Percentiles rank a stretch among this genome's conserved stretches.
These are phyloP conservation scores for Tenualosa thibaudeaui DNA, from an alignment of 2,797 vertebrate species.

Conservation along the genomic window DNA sequence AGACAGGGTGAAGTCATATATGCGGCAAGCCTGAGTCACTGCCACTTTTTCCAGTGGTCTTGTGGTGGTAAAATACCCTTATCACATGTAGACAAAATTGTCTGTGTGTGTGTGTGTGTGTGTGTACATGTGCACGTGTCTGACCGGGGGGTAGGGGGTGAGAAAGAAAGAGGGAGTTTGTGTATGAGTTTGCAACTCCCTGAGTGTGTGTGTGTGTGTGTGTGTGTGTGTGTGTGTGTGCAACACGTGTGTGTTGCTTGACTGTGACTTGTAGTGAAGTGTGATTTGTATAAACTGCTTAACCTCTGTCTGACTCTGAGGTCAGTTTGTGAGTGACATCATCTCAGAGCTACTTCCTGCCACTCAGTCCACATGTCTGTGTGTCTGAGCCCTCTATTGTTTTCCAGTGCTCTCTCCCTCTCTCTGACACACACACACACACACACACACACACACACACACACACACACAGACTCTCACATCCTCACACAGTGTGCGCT, in stretches of 20 bases:
- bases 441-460: conserved; percentile 17
- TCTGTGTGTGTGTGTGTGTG: neutral
- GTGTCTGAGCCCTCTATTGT: neutral
- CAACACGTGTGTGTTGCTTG: neutral
- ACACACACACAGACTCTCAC: neutral
- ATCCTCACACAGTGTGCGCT: neutral
- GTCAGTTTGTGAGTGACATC: neutral
- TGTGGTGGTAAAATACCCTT: neutral
- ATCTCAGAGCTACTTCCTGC: neutral
- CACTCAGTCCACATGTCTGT: neutral
- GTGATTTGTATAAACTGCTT: neutral
- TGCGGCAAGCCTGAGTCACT: neutral
- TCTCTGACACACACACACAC: neutral
- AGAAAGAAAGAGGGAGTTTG: neutral
- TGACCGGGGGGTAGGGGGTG: neutral
- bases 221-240: neutral
- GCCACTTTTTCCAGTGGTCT: conserved; percentile 11
- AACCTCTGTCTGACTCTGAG: neutral
- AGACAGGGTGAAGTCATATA: neutral
- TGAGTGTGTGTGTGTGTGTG: neutral
- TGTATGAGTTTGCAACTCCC: neutral
- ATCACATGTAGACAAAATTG: neutral
- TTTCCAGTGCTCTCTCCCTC: conserved; percentile 4
- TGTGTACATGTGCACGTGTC: neutral
- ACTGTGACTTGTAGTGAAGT: neutral